Evolutionary conservation across 2,113 vertebrate genomes (phyloP), one percentile per base, ranked within the genome.

Genomic region (Columba janthina): DNA sequence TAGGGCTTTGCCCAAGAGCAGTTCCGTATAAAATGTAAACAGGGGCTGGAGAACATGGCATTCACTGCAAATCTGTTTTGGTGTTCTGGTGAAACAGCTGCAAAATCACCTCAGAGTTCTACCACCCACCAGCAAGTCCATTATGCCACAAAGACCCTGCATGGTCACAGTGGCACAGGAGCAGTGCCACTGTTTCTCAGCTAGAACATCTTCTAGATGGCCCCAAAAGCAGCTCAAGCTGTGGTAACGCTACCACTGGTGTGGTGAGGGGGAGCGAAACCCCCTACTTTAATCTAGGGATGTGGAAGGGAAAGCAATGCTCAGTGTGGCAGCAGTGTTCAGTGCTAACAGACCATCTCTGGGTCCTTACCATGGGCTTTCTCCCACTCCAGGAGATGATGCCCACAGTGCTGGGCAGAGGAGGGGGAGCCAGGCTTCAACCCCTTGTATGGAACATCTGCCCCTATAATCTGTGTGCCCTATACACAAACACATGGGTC

Each of bases 191-290:
- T 18, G 16, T 11, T 24, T 42, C 40, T 58, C 42, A 73, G n/a
- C 7, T 29, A 73, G 42, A 70, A 36, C 3, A 48, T 32, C 19
- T 66, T 72, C 46, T 46, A 53, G 38, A 48, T 31, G 36, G 2
- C 50, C 16, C 24, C 19, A 53, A 79, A 66, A 72, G 42, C 32
- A 93, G 25, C 34, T 80, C 0, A 0, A 65, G 46, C 20, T 3
- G 3, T 21, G 57, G n/a, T 25, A 71, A 64, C 40, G 29, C 12
- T 62, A 0, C 32, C 0, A 0, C n/a, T 75, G 25, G 10, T 36
- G 13, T 46, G 29, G 16, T 1, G 2, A 20, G 3, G 7, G 17
- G 25, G 29, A 76, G 5, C 10, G 4, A 34, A 57, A 74, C 12
- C 6, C 6, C 31, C 57, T 5, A 3, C 34, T 36, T 90, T 46